Percentiles rank a stretch among this genome's conserved stretches.
These are phyloP conservation scores for Lucinisca nassula DNA, from an alignment of 2,888 invertebrate species.

Conservation along the genomic window DNA sequence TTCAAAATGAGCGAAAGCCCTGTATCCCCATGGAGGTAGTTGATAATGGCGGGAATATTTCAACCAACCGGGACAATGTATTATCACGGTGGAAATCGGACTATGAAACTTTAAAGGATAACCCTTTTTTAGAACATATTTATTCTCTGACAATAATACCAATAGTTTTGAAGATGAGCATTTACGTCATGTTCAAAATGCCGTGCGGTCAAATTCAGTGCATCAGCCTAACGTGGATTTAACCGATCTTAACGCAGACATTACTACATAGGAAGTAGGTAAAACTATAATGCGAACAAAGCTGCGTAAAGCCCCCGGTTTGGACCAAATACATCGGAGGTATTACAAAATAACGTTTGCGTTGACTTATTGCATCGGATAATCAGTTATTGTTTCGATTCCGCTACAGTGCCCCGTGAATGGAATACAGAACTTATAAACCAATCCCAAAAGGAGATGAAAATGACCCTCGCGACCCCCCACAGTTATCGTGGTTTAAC, in stretches of 20 bases:
- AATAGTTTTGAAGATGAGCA: not conserved
- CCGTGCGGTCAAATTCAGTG: not conserved
- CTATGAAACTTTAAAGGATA: too few species aligned
- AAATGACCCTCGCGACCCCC: not conserved
- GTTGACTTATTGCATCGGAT: not conserved
- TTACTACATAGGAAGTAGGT: not conserved
- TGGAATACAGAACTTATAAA: not conserved
- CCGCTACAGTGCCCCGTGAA: not conserved
- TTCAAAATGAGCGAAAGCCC: constrained; percentile 9
- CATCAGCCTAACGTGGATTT: not conserved
- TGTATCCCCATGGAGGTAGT: constrained; percentile 28
- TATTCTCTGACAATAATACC: not conserved
- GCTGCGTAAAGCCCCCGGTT: not conserved
- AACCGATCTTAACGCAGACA: not conserved
- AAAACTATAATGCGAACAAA: not conserved
- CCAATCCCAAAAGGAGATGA: not conserved
- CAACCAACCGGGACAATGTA: not conserved
- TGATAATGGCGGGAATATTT: not conserved
- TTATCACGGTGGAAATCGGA: constrained; percentile 8
- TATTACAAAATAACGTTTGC: not conserved
- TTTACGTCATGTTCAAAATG: not conserved
- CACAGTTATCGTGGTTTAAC: not conserved
- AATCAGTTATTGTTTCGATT: not conserved
- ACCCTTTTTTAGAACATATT: too few species aligned
- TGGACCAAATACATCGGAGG: not conserved